phyloP scores from a whole-genome alignment of 2,797 vertebrate species.

The Hoplostethus atlanticus region DNA sequence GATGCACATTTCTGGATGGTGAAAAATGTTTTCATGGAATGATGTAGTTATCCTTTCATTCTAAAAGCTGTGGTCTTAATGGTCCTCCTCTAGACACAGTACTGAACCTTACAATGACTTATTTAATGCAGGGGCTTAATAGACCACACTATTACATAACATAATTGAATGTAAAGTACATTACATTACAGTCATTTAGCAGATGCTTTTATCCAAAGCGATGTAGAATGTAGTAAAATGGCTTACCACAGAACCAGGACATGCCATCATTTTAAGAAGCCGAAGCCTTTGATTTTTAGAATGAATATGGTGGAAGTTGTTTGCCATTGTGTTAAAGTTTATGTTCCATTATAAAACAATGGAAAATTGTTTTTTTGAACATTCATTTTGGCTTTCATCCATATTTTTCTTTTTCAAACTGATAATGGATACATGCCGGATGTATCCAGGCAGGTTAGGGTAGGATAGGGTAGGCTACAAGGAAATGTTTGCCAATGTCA shows the following conservation, averaged over 20 bases:
- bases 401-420: background rate
- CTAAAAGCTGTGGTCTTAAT: too few relatives aligned
- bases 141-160: background rate
- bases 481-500: constrained; percentile 5
- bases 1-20: too few relatives aligned
- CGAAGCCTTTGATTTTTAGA: background rate
- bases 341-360: background rate
- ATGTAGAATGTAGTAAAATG: background rate
- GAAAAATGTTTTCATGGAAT: too few relatives aligned
- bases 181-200: too few relatives aligned
- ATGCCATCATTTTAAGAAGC: background rate
- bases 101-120: too few relatives aligned
- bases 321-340: background rate
- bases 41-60: too few relatives aligned
- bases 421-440: background rate
- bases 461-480: background rate
- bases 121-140: background rate
- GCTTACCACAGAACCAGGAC: background rate
- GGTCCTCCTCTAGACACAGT: too few relatives aligned
- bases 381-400: background rate
- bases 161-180: background rate
- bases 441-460: too few relatives aligned
- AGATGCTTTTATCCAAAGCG: too few relatives aligned
- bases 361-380: background rate
- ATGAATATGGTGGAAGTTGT: background rate